A percentile compares a stretch with the other conserved stretches of the same genome.
Conservation (phyloP, 2,113 vertebrate species). For the Romanogobio albipinnatus region DNA sequence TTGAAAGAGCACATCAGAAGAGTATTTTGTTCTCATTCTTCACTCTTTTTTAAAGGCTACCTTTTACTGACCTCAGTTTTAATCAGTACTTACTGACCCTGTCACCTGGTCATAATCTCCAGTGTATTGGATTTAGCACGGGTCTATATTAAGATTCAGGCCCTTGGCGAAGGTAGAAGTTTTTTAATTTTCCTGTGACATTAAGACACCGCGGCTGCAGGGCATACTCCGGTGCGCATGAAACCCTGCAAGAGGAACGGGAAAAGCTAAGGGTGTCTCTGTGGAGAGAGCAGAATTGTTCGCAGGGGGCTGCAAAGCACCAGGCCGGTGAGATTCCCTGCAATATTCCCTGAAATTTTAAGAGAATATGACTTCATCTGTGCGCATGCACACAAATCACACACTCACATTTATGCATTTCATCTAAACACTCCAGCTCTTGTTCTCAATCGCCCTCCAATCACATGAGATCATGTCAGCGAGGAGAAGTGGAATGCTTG, state of each 20-base stretch:
- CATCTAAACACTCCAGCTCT: conserved; percentile 11
- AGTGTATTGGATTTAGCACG: conserved; percentile 70
- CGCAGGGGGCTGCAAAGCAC: background rate
- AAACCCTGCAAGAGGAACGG: conserved; percentile 66
- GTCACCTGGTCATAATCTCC: conserved; percentile 54
- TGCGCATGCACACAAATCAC: conserved; percentile 16
- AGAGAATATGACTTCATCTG: background rate
- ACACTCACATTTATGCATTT: conserved; percentile 22
- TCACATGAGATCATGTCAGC: conserved; percentile 32
- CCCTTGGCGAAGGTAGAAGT: conserved; percentile 73
- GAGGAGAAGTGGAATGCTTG: conserved; percentile 33
- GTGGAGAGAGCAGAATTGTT: background rate
- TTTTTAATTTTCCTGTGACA: conserved; percentile 89
- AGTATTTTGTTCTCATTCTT: conserved; percentile 37
- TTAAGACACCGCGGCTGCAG: conserved; percentile 83
- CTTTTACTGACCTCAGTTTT: conserved; percentile 53
- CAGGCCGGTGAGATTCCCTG: background rate
- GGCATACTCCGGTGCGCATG: conserved; percentile 78
- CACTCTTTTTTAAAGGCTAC: conserved; percentile 48
- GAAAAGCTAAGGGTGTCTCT: conserved; percentile 29
- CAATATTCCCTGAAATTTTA: background rate
- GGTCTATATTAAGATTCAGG: conserved; percentile 83
- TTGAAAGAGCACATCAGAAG: conserved; percentile 46
- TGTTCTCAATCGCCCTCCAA: conserved; percentile 33
- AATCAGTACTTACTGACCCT: conserved; percentile 65